Percentiles rank a stretch among this genome's conserved stretches.
phyloP scores from a whole-genome alignment of 2,888 invertebrate genomes.

The Drosophila mimetica region DNA sequence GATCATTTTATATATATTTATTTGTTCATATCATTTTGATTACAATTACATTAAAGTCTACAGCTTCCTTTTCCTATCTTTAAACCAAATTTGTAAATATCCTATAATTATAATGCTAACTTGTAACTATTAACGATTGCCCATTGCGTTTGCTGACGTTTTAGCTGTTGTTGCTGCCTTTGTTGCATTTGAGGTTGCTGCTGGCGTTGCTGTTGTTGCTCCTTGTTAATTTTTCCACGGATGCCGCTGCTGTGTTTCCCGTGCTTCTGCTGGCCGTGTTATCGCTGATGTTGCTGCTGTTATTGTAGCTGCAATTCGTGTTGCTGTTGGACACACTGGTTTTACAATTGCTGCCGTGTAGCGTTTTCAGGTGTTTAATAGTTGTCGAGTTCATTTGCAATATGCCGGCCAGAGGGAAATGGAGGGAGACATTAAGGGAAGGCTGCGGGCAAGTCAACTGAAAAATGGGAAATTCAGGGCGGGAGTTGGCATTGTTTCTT shows the following conservation, averaged over 20 bases:
- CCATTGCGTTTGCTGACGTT: neutral
- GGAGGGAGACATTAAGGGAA: conserved; percentile 10
- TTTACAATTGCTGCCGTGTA: conserved; percentile 11
- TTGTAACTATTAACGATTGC: too few species aligned
- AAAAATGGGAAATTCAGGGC: conserved; percentile 33
- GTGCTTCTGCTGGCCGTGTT: conserved; percentile 18
- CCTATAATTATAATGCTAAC: too few species aligned
- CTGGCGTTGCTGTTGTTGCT: neutral
- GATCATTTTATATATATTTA: too few species aligned
- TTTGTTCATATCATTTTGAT: neutral
- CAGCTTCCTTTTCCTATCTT: too few species aligned
- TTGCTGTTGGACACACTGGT: conserved; percentile 2
- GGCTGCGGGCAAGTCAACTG: conserved; percentile 19
- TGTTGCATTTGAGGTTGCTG: neutral
- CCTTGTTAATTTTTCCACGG: neutral
- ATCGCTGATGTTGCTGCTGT: conserved; percentile 10
- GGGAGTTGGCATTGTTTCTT: conserved; percentile 45
- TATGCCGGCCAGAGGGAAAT: conserved; percentile 8
- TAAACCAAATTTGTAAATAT: too few species aligned
- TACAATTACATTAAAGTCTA: too few species aligned
- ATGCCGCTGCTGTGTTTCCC: neutral
- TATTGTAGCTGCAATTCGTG: conserved; percentile 11
- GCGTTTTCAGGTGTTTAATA: conserved; percentile 39
- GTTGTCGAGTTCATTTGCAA: conserved; percentile 35
- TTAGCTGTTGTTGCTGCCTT: neutral